Percentiles rank a stretch among this genome's conserved stretches.
These are phyloP conservation scores for Dromococcyx pavoninus DNA, from an alignment of 2,797 vertebrate species.

Conservation along the genomic window DNA sequence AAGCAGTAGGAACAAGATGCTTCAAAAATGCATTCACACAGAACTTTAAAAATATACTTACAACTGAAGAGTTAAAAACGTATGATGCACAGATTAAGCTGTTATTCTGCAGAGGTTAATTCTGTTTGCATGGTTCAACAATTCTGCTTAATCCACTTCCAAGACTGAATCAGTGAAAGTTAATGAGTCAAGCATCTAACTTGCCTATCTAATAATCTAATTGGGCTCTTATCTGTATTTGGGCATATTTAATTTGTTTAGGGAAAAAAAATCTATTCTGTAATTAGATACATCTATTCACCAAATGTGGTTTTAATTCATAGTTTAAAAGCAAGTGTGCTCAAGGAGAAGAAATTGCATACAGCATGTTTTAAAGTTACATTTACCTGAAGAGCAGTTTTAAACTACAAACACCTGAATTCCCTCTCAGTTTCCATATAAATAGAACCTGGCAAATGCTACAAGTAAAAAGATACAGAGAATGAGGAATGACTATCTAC, in stretches of 20 bases:
- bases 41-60: background rate
- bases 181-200: slow-evolving; percentile 45
- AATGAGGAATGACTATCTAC: background rate
- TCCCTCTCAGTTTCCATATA: background rate
- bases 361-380: background rate
- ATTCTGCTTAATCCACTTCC: slow-evolving; percentile 40
- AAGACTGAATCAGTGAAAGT: slow-evolving; percentile 39
- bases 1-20: background rate
- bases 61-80: background rate
- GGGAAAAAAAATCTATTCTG: background rate
- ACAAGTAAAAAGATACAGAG: background rate
- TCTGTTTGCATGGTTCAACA: slow-evolving; percentile 46
- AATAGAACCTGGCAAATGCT: background rate
- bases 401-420: background rate
- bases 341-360: background rate
- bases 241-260: slow-evolving; percentile 4
- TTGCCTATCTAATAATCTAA: slow-evolving; percentile 49
- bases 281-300: slow-evolving; percentile 10
- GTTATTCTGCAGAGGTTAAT: slow-evolving; percentile 42
- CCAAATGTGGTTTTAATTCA: background rate
- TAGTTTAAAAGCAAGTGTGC: background rate
- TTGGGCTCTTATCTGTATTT: slow-evolving; percentile 43
- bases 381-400: background rate
- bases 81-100: background rate
- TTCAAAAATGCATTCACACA: background rate